These are phyloP conservation scores for Baryphthengus martii DNA, from an alignment of 2,113 vertebrate genomes.

Conservation along the genomic window DNA sequence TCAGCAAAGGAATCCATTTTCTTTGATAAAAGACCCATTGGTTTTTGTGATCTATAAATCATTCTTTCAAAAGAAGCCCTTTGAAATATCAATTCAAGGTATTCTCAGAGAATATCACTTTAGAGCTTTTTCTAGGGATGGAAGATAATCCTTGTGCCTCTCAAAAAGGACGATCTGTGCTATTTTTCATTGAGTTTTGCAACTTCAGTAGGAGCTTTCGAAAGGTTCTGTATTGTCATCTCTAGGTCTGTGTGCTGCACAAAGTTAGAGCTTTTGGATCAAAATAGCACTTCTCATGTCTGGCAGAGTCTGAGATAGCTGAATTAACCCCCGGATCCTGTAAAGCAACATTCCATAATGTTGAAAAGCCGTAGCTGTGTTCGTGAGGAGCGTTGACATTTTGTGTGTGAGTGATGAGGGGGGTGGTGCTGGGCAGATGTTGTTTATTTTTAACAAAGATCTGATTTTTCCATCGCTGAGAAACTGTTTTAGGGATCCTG, in stretches of 20 bases:
- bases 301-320: neutral
- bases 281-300: neutral
- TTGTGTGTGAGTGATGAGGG: neutral
- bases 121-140: slow-evolving; percentile 49
- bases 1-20: slow-evolving; percentile 73
- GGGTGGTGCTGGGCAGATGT: neutral
- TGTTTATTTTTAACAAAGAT: neutral
- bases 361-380: neutral
- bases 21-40: slow-evolving; percentile 73
- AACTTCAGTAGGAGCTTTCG: neutral
- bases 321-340: neutral
- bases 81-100: slow-evolving; percentile 72
- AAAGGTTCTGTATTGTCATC: neutral
- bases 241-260: neutral
- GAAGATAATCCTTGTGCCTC: slow-evolving; percentile 54
- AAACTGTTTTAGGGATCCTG: neutral
- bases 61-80: slow-evolving; percentile 70
- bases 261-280: neutral
- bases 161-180: slow-evolving; percentile 46
- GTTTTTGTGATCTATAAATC: slow-evolving; percentile 76
- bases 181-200: slow-evolving; percentile 47
- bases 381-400: neutral
- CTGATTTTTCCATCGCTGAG: neutral
- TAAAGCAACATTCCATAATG: neutral
- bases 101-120: slow-evolving; percentile 61